Base-by-base conservation (phyloP, 92 coral and sea anemone species). In the Epizoanthus rinbou region DNA sequence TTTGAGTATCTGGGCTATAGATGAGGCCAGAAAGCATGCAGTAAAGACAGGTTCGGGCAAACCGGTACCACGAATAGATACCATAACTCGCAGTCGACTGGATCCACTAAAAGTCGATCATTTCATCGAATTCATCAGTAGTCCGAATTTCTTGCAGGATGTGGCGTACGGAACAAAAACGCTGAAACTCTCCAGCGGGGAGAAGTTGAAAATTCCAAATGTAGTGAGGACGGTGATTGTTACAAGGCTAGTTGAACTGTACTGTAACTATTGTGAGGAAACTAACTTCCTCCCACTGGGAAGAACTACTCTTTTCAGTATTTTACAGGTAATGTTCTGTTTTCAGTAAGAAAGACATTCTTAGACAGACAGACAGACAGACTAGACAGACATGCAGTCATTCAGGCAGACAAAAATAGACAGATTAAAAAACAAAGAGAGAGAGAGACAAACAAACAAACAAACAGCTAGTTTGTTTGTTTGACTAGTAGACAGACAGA, bases 161-260 rank as follows among this genome's bases (percentile, higher is more conserved):
- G 89, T 87, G 60, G 89, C 91, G 21, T 87, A 71, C 70, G 91
- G 91, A 23, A 86, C 92, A 39, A 86, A 79, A 54, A 82, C 33
- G 57, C 62, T 90, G 14, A 87, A 72, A 69, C 91, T 90, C 45
- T 70, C 84, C 18, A 81, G 73, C 50, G 91, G 93, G 14, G 69
- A 56, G 58, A 74, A 82, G 74, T 31, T 87, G 37, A 90, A 90
- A 73, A 90, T 90, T 9, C 88, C 85, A 24, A 90, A 87, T 31
- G 90, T 89, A 31, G 90, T 86, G 57, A 73, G 87, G 71, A 89
- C 90, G 18, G 92, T 89, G 25, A 73, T 81, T 47, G 81, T 85
- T 8, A 67, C 88, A 21, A 79, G 92, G 72, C 87, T 89, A 13
- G 69, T 89, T 41, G 81, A 85, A 24, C 89, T 85, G 82, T 88